phyloP scores from a whole-genome alignment of 2,113 vertebrate genomes.

The Nothobranchius kuhntae region DNA sequence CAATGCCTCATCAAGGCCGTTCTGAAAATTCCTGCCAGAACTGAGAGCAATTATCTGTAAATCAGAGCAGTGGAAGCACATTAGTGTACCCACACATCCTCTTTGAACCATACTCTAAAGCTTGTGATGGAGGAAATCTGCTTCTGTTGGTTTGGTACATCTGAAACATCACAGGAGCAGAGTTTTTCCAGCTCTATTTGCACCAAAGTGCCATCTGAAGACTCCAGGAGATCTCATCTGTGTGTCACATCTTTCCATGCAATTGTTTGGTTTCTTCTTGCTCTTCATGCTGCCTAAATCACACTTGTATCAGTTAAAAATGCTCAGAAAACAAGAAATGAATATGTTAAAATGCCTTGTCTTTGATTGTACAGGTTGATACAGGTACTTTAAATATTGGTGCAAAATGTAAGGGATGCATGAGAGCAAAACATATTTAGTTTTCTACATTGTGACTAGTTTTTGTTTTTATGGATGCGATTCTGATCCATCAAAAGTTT shows the following conservation, averaged over 20 bases:
- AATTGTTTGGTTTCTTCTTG: background rate
- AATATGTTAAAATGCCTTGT: no score
- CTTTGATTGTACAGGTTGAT: no score
- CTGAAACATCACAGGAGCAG: constrained; percentile 74
- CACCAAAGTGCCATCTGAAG: constrained; percentile 5
- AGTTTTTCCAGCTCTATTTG: constrained; percentile 76
- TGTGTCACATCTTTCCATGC: background rate
- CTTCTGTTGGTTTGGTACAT: constrained; percentile 70
- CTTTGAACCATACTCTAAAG: constrained; percentile 9
- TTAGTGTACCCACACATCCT: constrained; percentile 36
- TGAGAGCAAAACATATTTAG: no score
- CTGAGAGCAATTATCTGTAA: constrained; percentile 26
- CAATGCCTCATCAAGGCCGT: constrained; percentile 31
- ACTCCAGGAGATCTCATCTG: constrained; percentile 9
- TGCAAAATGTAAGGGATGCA: no score
- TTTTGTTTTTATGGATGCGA: no score
- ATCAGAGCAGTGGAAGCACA: constrained; percentile 34
- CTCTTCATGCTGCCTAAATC: background rate
- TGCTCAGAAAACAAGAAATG: no score
- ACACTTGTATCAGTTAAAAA: background rate
- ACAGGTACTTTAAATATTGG: no score
- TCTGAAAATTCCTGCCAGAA: constrained; percentile 18
- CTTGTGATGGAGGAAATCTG: constrained; percentile 75
- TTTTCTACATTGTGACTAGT: no score
- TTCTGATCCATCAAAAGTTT: no score